These are phyloP conservation scores for Drosophila neutralis DNA, from an alignment of 2,888 invertebrate genomes.

Conservation along the genomic window DNA sequence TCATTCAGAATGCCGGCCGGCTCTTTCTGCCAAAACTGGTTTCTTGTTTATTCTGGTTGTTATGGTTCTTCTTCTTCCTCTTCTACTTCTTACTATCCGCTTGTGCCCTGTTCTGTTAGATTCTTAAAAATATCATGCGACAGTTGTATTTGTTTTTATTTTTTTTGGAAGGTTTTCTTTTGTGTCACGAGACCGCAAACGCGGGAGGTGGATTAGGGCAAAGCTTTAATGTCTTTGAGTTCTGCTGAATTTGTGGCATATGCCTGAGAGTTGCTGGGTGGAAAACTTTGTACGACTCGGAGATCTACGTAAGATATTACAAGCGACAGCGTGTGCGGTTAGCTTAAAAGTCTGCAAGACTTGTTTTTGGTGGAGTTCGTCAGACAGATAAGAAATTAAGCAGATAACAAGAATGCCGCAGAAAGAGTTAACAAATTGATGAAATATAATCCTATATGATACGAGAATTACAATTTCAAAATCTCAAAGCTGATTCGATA, in stretches of 20 bases:
- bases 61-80: slow-evolving; percentile 42
- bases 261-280: slow-evolving; percentile 48
- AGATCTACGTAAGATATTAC: slow-evolving; percentile 56
- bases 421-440: not conserved
- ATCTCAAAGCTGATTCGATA: not conserved
- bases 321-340: slow-evolving; percentile 2
- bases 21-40: slow-evolving; percentile 67
- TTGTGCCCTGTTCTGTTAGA: slow-evolving; percentile 35
- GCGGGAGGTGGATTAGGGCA: slow-evolving; percentile 7
- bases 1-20: slow-evolving; percentile 72
- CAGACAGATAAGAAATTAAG: slow-evolving; percentile 1
- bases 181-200: slow-evolving; percentile 64
- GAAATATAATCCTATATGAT: not conserved
- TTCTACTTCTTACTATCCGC: slow-evolving; percentile 13
- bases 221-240: slow-evolving; percentile 54
- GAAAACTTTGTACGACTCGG: slow-evolving; percentile 59
- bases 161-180: slow-evolving; percentile 26
- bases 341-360: not conserved
- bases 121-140: slow-evolving; percentile 48
- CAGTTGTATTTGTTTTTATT: slow-evolving; percentile 9
- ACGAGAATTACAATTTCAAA: not conserved
- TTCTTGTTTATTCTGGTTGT: slow-evolving; percentile 53
- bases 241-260: slow-evolving; percentile 61
- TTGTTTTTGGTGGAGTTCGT: not conserved
- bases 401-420: not conserved